Percentiles rank a stretch among this genome's conserved stretches.
Conservation (phyloP, 2,888 invertebrate species). For the Amorpha juglandis region DNA sequence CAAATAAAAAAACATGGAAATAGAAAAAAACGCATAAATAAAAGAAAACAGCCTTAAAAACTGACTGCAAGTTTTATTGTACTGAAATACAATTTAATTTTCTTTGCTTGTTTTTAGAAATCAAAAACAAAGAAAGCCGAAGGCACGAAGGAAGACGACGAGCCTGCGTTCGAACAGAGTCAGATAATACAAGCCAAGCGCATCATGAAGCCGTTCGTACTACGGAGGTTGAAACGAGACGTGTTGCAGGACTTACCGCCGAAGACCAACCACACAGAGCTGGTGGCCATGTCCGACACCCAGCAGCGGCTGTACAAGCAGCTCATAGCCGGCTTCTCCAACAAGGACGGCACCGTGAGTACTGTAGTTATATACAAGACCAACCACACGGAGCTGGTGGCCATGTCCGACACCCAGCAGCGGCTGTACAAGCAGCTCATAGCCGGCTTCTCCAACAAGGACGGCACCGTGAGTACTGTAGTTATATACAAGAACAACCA, state of each 20-base stretch:
- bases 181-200: conserved; percentile 96
- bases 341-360: conserved; percentile 84
- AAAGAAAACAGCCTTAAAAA: too few relatives aligned
- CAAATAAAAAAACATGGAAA: too few relatives aligned
- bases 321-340: conserved; percentile 88
- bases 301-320: conserved; percentile 91
- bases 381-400: neutral
- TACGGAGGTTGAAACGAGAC: conserved; percentile 93
- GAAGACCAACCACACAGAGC: conserved; percentile 89
- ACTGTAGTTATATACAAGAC: neutral
- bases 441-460: conserved; percentile 86
- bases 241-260: conserved; percentile 93
- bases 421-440: conserved; percentile 90
- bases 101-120: conserved; percentile 71
- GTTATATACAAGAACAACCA: neutral
- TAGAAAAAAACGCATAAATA: too few relatives aligned
- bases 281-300: conserved; percentile 86
- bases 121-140: conserved; percentile 76
- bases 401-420: conserved; percentile 81
- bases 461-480: conserved; percentile 76
- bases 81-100: neutral
- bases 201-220: conserved; percentile 97
- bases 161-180: conserved; percentile 93
- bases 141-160: conserved; percentile 81
- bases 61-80: too few relatives aligned